These are phyloP conservation scores for Cryptoblepharus egeriae DNA, from an alignment of 2,797 vertebrate genomes.

Conservation along the genomic window DNA sequence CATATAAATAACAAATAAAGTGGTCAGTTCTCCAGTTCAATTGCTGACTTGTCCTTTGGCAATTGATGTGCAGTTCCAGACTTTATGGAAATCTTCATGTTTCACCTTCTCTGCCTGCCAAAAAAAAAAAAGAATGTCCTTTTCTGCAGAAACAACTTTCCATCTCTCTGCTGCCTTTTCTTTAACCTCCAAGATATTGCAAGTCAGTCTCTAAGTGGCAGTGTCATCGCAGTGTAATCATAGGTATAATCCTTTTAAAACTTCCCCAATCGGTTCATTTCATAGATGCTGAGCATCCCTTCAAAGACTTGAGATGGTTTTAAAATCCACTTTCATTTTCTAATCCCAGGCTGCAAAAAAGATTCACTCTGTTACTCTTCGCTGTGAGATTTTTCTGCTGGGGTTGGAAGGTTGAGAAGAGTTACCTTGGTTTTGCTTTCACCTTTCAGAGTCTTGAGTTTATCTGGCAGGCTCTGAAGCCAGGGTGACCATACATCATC, in stretches of 20 bases:
- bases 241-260: conserved; percentile 75
- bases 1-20: not conserved
- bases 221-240: conserved; percentile 72
- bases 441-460: conserved; percentile 50
- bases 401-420: conserved; percentile 60
- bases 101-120: conserved; percentile 48
- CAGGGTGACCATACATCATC: conserved; percentile 13
- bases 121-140: conserved; percentile 51
- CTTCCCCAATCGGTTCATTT: conserved; percentile 61
- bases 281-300: conserved; percentile 68
- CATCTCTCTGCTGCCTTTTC: conserved; percentile 61
- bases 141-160: conserved; percentile 46
- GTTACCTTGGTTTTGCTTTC: conserved; percentile 54
- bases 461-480: conserved; percentile 45
- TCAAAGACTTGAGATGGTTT: conserved; percentile 72
- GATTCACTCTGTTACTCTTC: conserved; percentile 57
- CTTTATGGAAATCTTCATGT: conserved; percentile 36
- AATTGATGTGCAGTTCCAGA: conserved; percentile 17
- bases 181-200: conserved; percentile 61
- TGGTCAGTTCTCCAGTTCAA: not conserved
- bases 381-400: conserved; percentile 29
- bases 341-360: conserved; percentile 64
- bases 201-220: conserved; percentile 66
- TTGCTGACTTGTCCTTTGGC: not conserved
- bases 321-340: conserved; percentile 70